Conservation (phyloP, 1,140 invertebrate genomes). For the Tigriopus japonicus region DNA sequence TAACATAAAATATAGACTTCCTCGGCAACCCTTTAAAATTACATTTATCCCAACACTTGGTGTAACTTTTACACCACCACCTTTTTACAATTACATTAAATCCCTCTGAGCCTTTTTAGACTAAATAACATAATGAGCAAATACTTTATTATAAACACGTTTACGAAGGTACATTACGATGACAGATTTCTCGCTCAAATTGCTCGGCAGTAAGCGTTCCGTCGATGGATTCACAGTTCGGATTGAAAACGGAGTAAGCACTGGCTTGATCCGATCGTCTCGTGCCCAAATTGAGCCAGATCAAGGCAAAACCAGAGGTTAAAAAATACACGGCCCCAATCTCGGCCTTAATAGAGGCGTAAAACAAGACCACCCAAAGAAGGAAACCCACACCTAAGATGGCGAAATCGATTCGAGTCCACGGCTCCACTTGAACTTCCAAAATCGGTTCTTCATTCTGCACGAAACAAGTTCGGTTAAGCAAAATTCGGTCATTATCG, state of each 20-base stretch:
- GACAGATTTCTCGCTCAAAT: conserved; percentile 64
- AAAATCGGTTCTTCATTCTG: too few relatives aligned
- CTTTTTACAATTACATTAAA: too few relatives aligned
- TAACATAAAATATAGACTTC: too few relatives aligned
- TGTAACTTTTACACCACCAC: too few relatives aligned
- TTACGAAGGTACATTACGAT: conserved; percentile 28
- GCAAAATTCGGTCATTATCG: too few relatives aligned
- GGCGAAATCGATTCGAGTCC: conserved; percentile 12
- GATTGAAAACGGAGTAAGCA: conserved; percentile 96
- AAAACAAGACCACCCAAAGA: conserved; percentile 43
- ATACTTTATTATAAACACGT: too few relatives aligned
- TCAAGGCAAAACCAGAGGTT: conserved; percentile 50
- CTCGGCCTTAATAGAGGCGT: conserved; percentile 49
- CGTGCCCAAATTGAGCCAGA: conserved; percentile 56
- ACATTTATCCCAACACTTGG: too few relatives aligned
- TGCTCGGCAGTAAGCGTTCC: conserved; percentile 88
- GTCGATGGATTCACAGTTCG: conserved; percentile 71
- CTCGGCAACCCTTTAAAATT: too few relatives aligned
- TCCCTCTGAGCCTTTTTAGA: too few relatives aligned
- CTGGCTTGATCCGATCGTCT: conserved; percentile 46
- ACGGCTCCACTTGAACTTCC: neutral
- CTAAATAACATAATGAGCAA: too few relatives aligned
- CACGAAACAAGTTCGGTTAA: too few relatives aligned
- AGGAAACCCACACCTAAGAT: conserved; percentile 22
- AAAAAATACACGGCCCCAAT: conserved; percentile 81